Base-by-base conservation (phyloP, 2,113 vertebrate species). In the Gallinago paraguaiae region DNA sequence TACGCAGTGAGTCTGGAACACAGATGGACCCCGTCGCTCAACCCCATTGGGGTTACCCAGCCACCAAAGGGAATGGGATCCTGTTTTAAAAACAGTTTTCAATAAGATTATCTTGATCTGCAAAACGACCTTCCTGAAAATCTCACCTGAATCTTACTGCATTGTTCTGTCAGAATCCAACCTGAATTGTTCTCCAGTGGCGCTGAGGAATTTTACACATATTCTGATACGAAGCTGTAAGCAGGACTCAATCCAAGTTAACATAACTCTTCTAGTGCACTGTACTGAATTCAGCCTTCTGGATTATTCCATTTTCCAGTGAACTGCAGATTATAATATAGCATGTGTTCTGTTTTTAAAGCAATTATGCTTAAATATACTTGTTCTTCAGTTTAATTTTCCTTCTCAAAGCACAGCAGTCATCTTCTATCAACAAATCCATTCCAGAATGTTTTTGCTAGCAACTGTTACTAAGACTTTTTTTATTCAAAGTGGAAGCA, bases 311-410 rank as follows among this genome's bases (percentile, higher is more conserved):
- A 89, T 96, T 96, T 96, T 89, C 88, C 91, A 95, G 75, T 71
- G 65, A 89, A 70, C 41, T 79, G 53, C 48, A 96, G 61, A 89
- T 86, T 87, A 82, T 43, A 91, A 84, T 85, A 87, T 27, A 82
- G 69, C 59, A 60, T 92, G 83, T 92, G 86, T 91, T 97, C 86
- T 92, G 88, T 53, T 96, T 96, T 93, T 89, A 95, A 94, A 94
- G 92, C 45, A 94, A 96, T 97, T 96, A 96, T 85, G 35, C 74
- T 94, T 91, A 96, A 96, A 96, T 96, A 95, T 92, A 95, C 93
- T 95, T 87, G 81, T 80, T 91, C 89, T 95, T 89, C 79, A 82
- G 77, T 77, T 95, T 89, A 93, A 93, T 92, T 96, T 95, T 97
- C 93, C 88, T 95, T 89, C 92, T 92, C 91, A 94, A 97, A 91